phyloP scores from a whole-genome alignment of 2,888 invertebrate species.

The Caenorhabditis sulstoni region DNA sequence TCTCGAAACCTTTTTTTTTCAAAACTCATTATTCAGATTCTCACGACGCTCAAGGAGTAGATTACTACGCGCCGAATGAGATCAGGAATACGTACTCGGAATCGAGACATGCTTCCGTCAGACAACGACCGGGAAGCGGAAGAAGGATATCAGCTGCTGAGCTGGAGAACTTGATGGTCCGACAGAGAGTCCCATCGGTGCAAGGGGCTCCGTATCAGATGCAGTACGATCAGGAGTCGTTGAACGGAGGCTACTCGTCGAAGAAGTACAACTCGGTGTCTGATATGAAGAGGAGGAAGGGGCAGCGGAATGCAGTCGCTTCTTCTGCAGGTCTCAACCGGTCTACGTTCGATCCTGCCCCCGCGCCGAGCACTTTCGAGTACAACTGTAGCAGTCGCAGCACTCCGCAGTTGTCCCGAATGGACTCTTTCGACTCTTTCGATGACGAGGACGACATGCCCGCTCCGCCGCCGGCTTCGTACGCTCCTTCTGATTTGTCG shows the following conservation, averaged over 20 bases:
- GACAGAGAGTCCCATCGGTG: conserved; percentile 83
- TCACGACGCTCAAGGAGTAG: conserved; percentile 52
- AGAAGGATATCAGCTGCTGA: conserved; percentile 91
- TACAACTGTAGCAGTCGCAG: conserved; percentile 56
- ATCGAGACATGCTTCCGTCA: conserved; percentile 67
- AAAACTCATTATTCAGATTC: conserved; percentile 55
- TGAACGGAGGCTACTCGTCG: conserved; percentile 70
- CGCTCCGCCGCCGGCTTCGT: conserved; percentile 30
- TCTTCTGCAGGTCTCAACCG: conserved; percentile 53
- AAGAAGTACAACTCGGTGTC: conserved; percentile 92
- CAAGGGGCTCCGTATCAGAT: conserved; percentile 48
- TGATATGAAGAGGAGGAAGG: conserved; percentile 92
- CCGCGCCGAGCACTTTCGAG: conserved; percentile 46
- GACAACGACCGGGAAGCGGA: conserved; percentile 65
- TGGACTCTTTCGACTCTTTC: conserved; percentile 67
- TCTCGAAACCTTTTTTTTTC: background rate
- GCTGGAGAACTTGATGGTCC: conserved; percentile 92
- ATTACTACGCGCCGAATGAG: conserved; percentile 69
- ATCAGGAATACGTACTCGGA: conserved; percentile 65
- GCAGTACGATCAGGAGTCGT: conserved; percentile 62
- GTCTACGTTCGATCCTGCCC: conserved; percentile 51
- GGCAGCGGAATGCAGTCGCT: conserved; percentile 77
- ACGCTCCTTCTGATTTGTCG: conserved; percentile 22
- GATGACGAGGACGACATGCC: conserved; percentile 56
- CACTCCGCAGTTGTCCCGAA: conserved; percentile 61